Conservation (phyloP, 2,113 vertebrate genomes). For the Herpetotheres cachinnans region DNA sequence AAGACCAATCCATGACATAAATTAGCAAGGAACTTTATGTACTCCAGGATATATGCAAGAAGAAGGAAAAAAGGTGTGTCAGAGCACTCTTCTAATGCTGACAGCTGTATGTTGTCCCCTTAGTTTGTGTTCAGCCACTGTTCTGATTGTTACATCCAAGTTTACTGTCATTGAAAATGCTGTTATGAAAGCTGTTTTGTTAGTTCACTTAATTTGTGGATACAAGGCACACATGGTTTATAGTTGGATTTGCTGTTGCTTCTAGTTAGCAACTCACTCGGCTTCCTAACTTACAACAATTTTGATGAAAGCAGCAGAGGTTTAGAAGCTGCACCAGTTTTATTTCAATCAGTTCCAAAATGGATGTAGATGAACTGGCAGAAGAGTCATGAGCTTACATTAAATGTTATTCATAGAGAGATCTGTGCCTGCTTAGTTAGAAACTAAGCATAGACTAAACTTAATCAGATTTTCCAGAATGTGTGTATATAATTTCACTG, state of each 20-base stretch:
- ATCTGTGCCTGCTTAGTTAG: not conserved
- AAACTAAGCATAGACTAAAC: not conserved
- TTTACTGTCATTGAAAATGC: not conserved
- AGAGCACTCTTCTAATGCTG: not conserved
- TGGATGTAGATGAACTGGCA: not conserved
- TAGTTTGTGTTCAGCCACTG: not conserved
- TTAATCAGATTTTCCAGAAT: not conserved
- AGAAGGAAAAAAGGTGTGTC: not conserved
- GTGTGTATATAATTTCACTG: not conserved
- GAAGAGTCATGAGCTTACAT: not conserved
- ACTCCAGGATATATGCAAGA: not conserved
- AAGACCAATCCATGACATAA: not conserved
- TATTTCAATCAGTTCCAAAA: not conserved
- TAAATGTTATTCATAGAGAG: not conserved
- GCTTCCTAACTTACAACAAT: not conserved
- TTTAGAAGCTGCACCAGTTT: not conserved
- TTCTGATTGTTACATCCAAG: not conserved
- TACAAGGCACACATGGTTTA: not conserved
- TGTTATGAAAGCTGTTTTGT: not conserved
- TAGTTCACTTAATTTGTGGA: not conserved
- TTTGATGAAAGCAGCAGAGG: not conserved
- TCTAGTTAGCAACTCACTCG: not conserved
- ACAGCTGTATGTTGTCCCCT: not conserved
- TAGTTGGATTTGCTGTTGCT: not conserved
- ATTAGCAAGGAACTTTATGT: not conserved